Conservation (phyloP, 2,113 vertebrate genomes). For the Pluvianellus socialis region DNA sequence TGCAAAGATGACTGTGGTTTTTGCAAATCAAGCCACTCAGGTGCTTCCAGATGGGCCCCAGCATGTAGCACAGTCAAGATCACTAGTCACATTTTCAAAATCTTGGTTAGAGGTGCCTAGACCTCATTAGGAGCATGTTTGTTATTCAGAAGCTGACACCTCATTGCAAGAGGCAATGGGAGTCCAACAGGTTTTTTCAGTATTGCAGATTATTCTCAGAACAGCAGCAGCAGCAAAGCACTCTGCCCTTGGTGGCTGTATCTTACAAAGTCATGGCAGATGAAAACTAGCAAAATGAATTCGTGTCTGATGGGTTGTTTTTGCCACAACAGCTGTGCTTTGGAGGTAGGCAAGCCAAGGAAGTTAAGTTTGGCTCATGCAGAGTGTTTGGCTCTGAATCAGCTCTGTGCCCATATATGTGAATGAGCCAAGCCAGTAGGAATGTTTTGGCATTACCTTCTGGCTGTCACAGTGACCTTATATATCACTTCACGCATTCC, state of each 20-base stretch:
- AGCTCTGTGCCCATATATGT: conserved; percentile 3
- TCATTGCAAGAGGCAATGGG: not conserved
- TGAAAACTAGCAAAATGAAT: conserved; percentile 61
- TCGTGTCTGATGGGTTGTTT: conserved; percentile 46
- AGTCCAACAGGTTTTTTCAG: not conserved
- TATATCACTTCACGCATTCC: conserved; percentile 54
- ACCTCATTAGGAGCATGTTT: conserved; percentile 13
- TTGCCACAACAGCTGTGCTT: conserved; percentile 59
- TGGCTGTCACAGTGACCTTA: conserved; percentile 63
- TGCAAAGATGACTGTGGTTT: not conserved
- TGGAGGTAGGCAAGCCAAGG: conserved; percentile 52
- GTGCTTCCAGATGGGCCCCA: conserved; percentile 30
- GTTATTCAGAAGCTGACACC: not conserved
- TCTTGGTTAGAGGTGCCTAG: not conserved
- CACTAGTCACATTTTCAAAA: not conserved
- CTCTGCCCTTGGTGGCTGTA: conserved; percentile 57
- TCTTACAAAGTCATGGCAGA: conserved; percentile 70
- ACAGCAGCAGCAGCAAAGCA: conserved; percentile 26
- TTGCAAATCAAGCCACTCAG: not conserved
- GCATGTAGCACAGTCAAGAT: not conserved
- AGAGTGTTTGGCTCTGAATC: conserved; percentile 36
- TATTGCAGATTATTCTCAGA: not conserved
- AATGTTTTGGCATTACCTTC: conserved; percentile 56
- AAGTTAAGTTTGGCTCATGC: conserved; percentile 49
- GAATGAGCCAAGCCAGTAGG: conserved; percentile 41